A percentile compares a stretch with the other conserved stretches of the same genome.
Conservation (phyloP, 2,113 vertebrate genomes). For the Psilopogon haemacephalus region DNA sequence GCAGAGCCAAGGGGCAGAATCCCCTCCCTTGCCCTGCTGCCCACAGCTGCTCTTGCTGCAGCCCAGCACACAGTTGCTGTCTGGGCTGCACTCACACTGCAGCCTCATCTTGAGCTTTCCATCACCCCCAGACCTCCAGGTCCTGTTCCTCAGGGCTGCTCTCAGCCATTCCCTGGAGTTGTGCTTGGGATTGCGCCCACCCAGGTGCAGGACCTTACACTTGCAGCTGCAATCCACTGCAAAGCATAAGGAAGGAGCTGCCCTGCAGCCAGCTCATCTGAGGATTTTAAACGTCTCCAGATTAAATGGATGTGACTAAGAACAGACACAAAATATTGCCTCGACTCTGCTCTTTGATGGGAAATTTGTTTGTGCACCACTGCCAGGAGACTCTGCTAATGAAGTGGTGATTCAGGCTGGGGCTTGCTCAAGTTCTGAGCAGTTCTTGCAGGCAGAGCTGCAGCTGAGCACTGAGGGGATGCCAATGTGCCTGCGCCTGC, state of each 20-base stretch:
- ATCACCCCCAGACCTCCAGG: no score
- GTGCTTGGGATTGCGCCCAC: no score
- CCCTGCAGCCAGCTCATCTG: not conserved
- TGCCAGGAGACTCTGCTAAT: conserved; percentile 12
- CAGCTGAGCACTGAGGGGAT: not conserved
- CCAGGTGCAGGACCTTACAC: no score
- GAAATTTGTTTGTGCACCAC: not conserved
- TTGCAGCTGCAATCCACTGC: not conserved
- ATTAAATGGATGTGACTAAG: not conserved
- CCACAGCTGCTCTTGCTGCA: no score
- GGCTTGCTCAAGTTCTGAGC: not conserved
- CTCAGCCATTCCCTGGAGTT: no score
- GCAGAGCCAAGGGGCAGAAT: no score
- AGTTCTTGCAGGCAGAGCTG: not conserved
- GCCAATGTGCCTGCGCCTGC: not conserved
- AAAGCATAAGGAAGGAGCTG: not conserved
- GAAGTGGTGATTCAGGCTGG: not conserved
- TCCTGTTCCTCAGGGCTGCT: no score
- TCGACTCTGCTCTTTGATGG: not conserved
- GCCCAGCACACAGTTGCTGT: no score
- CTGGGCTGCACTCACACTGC: no score
- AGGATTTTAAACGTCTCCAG: not conserved
- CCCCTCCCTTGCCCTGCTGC: no score
- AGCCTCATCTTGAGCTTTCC: no score
- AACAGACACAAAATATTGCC: not conserved